phyloP scores from a whole-genome alignment of 2,113 vertebrate species.

The Onychostruthus taczanowskii region DNA sequence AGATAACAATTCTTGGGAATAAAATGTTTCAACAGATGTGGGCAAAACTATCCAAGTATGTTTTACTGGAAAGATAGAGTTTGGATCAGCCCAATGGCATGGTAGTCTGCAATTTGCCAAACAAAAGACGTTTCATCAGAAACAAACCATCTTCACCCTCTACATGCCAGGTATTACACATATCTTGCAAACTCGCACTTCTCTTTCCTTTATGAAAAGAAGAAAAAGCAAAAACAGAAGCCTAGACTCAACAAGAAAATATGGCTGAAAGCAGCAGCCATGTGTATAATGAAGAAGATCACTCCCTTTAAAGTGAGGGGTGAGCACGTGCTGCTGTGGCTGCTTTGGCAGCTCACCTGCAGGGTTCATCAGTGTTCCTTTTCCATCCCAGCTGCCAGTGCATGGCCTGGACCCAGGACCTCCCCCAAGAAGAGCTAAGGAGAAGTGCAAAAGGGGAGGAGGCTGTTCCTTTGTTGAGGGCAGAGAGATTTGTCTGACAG shows the following conservation, averaged over 20 bases:
- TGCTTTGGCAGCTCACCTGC: neutral
- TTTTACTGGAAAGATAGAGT: neutral
- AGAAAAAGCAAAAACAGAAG: rapidly evolving
- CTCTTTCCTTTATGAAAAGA: neutral
- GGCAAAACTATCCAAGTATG: neutral
- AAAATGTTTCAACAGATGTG: neutral
- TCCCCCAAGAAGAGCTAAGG: neutral
- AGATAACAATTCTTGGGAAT: neutral
- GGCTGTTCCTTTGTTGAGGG: neutral
- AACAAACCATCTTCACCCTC: neutral
- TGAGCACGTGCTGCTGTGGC: neutral
- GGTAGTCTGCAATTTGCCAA: neutral
- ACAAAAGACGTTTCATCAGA: neutral
- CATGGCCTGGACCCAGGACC: neutral
- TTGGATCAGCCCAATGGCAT: neutral
- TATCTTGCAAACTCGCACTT: neutral
- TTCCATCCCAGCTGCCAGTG: neutral
- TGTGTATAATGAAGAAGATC: neutral
- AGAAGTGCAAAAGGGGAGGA: neutral
- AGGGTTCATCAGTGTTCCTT: neutral
- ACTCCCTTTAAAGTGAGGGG: neutral
- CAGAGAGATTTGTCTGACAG: neutral
- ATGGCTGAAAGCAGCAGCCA: neutral
- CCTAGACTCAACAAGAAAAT: neutral
- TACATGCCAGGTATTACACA: neutral